A percentile compares a stretch with the other conserved stretches of the same genome.
Conservation (phyloP, 2,888 invertebrate genomes). For the Drosophila mayaguana region DNA sequence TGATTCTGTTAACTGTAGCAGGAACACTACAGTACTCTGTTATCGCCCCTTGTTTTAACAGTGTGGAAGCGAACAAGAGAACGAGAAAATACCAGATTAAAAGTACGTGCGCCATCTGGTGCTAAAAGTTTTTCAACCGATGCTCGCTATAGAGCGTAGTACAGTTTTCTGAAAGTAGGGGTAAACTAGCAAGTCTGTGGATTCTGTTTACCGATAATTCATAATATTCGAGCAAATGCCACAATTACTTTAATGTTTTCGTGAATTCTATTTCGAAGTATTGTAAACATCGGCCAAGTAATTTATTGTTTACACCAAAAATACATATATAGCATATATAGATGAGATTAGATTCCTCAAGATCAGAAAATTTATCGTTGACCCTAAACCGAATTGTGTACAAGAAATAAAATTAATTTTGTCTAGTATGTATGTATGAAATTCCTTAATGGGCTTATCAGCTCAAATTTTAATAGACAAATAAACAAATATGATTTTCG, state of each 20-base stretch:
- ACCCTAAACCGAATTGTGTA: background rate
- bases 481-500: background rate
- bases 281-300: background rate
- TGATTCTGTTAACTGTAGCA: conserved; percentile 4
- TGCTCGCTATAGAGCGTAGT: background rate
- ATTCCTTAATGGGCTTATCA: background rate
- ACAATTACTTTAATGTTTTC: background rate
- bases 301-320: background rate
- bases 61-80: background rate
- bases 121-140: background rate
- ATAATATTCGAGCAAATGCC: background rate
- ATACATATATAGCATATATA: too few relatives aligned
- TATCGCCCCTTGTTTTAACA: conserved; percentile 25
- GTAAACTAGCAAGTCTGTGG: conserved; percentile 13
- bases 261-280: background rate
- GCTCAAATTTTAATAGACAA: background rate
- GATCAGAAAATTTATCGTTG: background rate
- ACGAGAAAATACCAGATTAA: background rate
- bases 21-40: background rate
- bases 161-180: conserved; percentile 27
- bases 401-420: background rate
- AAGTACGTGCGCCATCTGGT: conserved; percentile 31
- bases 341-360: background rate
- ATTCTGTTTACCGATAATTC: background rate
- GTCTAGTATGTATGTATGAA: background rate